Base-by-base conservation (phyloP, 2,113 vertebrate species). In the Capra hircus region DNA sequence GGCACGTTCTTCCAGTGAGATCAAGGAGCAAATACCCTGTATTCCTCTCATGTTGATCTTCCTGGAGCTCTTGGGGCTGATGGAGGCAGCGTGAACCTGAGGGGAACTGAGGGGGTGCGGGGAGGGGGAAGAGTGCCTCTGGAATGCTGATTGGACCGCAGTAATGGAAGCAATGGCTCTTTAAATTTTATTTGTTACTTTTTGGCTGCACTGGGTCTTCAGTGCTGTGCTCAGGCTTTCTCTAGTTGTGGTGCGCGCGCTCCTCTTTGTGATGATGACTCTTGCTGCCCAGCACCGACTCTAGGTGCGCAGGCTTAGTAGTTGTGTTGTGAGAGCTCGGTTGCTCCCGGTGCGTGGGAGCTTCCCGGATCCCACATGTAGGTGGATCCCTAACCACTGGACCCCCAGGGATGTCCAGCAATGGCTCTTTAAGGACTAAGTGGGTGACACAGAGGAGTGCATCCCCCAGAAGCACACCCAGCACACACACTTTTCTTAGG, bases 281-380 rank as follows among this genome's bases (percentile, higher is more conserved):
- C 64, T 36, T 23, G 64, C n/a, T 36, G 64, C 64, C 64, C 62
- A n/a, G 62, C 14, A 17, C 62, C 17, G 0, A 36, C 9, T 36
- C 9, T 12, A 12, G n/a, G 19, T 71, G n/a, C 4, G 9, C 4
- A 0, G 30, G 30, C 62, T 64, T 15, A 17, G 15, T 4, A 33
- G 30, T n/a, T n/a, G 15, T 1, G 9, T 36, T 36, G n/a, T 23
- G 11, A 0, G 0, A 40, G 10, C n/a, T 36, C 19, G 1, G n/a
- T 23, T 36, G n/a, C 64, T 71, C n/a, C 67, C 2, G 1, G 67
- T 23, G n/a, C 2, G 2, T 71, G 67, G 19, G 67, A 71, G 23
- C n/a, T 23, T 71, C 19, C 17, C 10, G 2, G 67, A 71, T 40
- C 17, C 67, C 19, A 40, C n/a, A 6, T 12, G 67, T 12, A 71